A percentile compares a stretch with the other conserved stretches of the same genome.
Evolutionary conservation across 2,113 vertebrate species (phyloP).

Genomic region (Eudorcas thomsonii): DNA sequence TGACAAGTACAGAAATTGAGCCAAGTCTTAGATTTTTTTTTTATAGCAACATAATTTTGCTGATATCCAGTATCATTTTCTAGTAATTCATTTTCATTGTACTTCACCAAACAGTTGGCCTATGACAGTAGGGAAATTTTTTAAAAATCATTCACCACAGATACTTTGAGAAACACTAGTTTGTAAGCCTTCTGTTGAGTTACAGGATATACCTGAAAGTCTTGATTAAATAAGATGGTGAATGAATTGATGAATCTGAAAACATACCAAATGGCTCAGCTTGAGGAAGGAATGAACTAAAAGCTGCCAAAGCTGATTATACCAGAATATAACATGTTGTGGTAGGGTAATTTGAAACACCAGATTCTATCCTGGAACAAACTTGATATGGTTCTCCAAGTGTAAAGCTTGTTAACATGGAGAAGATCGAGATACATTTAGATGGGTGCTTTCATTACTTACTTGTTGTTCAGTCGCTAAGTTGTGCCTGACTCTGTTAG

Average conservation of each 20-base stretch:
- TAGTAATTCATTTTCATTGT: constrained; percentile 2
- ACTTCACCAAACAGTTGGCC: neutral
- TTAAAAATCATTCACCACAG: neutral
- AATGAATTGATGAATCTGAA: neutral
- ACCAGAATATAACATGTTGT: neutral
- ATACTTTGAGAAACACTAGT: neutral
- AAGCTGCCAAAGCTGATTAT: neutral
- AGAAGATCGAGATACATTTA: neutral
- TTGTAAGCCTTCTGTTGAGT: neutral
- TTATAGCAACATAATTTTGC: constrained; percentile 22
- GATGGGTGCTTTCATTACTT: neutral
- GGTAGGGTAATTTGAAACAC: neutral
- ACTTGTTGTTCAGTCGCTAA: neutral
- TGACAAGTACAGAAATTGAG: neutral
- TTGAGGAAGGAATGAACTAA: neutral
- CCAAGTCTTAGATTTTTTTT: neutral
- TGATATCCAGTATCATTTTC: constrained; percentile 6
- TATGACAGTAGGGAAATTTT: neutral
- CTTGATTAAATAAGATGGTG: constrained; percentile 13
- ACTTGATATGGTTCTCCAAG: neutral
- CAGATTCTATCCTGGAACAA: neutral
- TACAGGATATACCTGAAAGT: neutral
- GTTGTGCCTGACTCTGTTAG: neutral
- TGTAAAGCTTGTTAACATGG: neutral
- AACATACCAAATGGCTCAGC: neutral